These are phyloP conservation scores for Malurus alboscapulatus DNA, from an alignment of 2,113 vertebrate species.

Conservation along the genomic window DNA sequence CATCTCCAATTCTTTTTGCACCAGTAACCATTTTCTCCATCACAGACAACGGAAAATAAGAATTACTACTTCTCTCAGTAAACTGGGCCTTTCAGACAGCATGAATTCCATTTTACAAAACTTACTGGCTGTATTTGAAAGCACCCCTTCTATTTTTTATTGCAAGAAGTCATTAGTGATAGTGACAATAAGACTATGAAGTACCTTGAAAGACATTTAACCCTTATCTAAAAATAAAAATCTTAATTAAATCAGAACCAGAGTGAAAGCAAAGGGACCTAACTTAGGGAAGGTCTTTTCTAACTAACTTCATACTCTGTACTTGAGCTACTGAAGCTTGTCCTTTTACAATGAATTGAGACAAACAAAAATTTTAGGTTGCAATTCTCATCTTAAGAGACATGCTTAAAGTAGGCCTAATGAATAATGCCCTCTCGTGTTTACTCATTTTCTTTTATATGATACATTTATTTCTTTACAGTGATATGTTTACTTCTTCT, in stretches of 20 bases:
- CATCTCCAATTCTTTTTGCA: neutral
- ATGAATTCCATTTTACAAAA: neutral
- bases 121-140: neutral
- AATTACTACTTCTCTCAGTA: neutral
- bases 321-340: neutral
- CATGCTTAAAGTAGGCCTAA: neutral
- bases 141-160: neutral
- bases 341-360: neutral
- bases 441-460: neutral
- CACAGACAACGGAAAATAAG: neutral
- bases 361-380: neutral
- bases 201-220: neutral
- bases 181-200: neutral
- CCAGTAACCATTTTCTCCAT: neutral
- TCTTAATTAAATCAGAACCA: neutral
- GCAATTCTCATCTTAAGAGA: neutral
- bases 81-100: neutral
- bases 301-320: neutral
- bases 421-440: rapidly evolving
- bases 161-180: neutral
- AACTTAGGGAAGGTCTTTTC: neutral
- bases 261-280: neutral
- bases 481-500: neutral
- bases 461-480: neutral
- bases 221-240: neutral